Conservation (phyloP, 2,888 invertebrate species). For the Idaea dimidiata region DNA sequence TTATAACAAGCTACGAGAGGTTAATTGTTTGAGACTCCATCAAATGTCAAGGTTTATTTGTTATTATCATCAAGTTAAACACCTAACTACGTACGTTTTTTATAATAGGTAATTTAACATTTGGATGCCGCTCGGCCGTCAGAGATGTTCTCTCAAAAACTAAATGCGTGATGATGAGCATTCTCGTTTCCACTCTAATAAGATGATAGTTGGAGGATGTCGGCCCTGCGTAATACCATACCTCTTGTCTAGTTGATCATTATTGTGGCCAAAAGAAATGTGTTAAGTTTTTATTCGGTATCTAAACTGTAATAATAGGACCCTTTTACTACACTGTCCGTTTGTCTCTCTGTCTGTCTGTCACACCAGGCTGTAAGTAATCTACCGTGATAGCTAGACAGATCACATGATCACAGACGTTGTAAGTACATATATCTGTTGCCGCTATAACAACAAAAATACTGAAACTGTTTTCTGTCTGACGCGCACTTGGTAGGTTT, state of each 20-base stretch:
- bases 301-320: too few species aligned
- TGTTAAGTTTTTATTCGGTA: background rate
- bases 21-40: background rate
- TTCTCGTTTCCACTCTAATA: background rate
- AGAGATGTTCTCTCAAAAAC: background rate
- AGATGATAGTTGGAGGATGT: background rate
- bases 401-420: too few species aligned
- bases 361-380: too few species aligned
- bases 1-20: background rate
- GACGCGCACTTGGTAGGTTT: too few species aligned
- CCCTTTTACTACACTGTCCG: too few species aligned
- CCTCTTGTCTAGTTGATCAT: background rate
- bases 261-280: background rate
- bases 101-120: background rate
- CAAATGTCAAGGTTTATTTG: background rate
- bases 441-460: too few species aligned
- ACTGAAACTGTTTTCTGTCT: too few species aligned
- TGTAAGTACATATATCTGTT: too few species aligned
- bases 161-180: background rate
- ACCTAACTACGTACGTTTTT: background rate
- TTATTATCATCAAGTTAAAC: too few species aligned
- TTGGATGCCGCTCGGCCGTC: background rate
- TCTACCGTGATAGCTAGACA: too few species aligned
- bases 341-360: too few species aligned
- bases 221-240: background rate